phyloP scores from a whole-genome alignment of 2,113 vertebrate species.

The Dasyornis broadbenti region DNA sequence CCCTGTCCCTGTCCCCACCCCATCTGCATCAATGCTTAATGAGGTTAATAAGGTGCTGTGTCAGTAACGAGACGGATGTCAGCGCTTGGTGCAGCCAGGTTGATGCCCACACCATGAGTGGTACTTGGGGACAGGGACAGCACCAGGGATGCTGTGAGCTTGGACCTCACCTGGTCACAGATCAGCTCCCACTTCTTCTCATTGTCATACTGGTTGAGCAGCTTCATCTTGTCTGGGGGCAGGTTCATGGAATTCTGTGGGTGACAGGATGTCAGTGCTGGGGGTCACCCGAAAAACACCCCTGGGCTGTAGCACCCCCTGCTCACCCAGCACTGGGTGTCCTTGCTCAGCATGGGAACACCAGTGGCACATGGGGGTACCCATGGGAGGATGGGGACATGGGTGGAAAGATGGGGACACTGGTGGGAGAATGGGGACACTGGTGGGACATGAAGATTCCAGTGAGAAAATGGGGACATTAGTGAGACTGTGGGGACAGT shows the following conservation, averaged over 20 bases:
- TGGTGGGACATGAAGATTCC: too few species aligned
- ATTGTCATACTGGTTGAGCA: conserved; percentile 89
- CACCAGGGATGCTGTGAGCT: fast-evolving
- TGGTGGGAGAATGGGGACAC: not conserved
- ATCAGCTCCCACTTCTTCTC: conserved; percentile 98
- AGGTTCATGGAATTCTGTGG: conserved; percentile 92
- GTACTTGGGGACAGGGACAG: not conserved
- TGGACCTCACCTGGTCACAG: conserved; percentile 84
- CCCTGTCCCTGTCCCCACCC: not conserved
- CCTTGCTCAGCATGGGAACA: not conserved
- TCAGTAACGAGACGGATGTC: not conserved
- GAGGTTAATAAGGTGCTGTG: not conserved
- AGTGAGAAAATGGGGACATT: not conserved
- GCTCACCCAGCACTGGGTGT: not conserved
- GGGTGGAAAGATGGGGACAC: fast-evolving
- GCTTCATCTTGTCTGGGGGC: conserved; percentile 90
- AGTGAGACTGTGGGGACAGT: not conserved
- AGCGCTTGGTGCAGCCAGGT: fast-evolving
- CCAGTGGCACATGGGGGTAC: not conserved
- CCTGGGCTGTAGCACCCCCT: not conserved
- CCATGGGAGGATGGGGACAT: not conserved
- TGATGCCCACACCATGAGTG: not conserved
- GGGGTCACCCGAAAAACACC: not conserved
- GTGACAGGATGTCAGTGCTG: not conserved
- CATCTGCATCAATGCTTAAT: not conserved